Evolutionary conservation across 2,888 invertebrate genomes (phyloP), one percentile per base, ranked within the genome.

Genomic region (Sinhomidia bicolor): DNA sequence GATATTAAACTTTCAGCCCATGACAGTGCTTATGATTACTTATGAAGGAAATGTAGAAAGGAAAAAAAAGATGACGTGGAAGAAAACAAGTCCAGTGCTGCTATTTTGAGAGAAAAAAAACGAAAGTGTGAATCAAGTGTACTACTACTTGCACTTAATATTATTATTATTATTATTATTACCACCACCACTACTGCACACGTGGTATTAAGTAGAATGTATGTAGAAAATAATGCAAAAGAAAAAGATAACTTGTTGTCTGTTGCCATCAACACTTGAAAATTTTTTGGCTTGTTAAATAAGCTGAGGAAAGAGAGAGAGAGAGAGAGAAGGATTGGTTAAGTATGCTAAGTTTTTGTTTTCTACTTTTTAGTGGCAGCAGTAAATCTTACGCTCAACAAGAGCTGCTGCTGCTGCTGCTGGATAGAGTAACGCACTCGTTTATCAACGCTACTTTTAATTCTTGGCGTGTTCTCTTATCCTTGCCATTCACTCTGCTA

Each of bases 1-100:
- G n/a, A n/a, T 41, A 41, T 41, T 32, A 9, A 32, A 44, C n/a
- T 54, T 68, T 85, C 51, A 85, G 79, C 85, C 79, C n/a, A 36
- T 26, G 51, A 81, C 47, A 44, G 20, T 26, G 26, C 51, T 26
- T 51, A 20, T 51, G 14, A 44, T 26, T 54, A 54, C n/a, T 36
- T 54, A 68, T 12, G 14, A 23, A 20, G 51, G 32, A 78, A 36
- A 57, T 7, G 32, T 10, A 65, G 17, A 68, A 36, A 51, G 23
- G 23, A 51, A 51, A 51, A 51, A 51, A 76, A 76, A 76, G 17
- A 51, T 10, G 76, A 76, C 62, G 41, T 29, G 32, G 54, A 65
- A 44, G 36, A 36, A 26, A 68, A 57, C 47, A 74, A 85, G 78
- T n/a, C n/a, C n/a, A n/a, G n/a, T n/a, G n/a, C n/a, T n/a, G 26